phyloP scores from a whole-genome alignment of 2,797 vertebrate species.

The Gobio occitaniae region DNA sequence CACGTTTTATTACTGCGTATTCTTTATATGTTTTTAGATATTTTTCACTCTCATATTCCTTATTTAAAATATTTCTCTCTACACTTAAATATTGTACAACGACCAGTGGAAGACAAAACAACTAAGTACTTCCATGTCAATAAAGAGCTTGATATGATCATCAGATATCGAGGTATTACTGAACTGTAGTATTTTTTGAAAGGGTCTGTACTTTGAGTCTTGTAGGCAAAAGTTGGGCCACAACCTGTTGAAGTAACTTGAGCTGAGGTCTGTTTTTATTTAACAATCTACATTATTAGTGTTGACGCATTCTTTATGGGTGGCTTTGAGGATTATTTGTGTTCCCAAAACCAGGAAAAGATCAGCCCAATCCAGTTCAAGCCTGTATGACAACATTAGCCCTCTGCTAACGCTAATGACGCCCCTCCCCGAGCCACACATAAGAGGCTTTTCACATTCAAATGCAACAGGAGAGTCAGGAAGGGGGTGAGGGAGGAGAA shows the following conservation, averaged over 20 bases:
- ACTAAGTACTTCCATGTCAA: neutral
- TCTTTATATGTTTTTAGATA: neutral
- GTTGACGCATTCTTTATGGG: neutral
- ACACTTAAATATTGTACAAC: neutral
- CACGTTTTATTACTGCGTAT: neutral
- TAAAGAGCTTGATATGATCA: neutral
- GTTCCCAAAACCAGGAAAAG: neutral
- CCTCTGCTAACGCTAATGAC: constrained; percentile 31
- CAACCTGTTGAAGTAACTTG: neutral
- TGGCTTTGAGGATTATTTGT: neutral
- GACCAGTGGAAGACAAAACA: neutral
- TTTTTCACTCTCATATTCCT: neutral
- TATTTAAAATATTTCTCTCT: neutral
- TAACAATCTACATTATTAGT: neutral
- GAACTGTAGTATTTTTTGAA: neutral
- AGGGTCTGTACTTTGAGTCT: too few species aligned
- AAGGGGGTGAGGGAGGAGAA: constrained; percentile 31
- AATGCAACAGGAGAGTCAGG: constrained; percentile 65
- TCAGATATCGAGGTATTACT: neutral
- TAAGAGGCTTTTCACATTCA: constrained; percentile 84
- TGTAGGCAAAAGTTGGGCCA: neutral
- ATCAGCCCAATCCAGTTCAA: constrained; percentile 38
- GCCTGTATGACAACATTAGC: constrained; percentile 46
- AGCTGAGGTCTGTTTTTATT: neutral
- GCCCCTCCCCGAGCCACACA: constrained; percentile 64